Conservation (phyloP, 2,797 vertebrate genomes). For the Percopsis omiscomaycus region DNA sequence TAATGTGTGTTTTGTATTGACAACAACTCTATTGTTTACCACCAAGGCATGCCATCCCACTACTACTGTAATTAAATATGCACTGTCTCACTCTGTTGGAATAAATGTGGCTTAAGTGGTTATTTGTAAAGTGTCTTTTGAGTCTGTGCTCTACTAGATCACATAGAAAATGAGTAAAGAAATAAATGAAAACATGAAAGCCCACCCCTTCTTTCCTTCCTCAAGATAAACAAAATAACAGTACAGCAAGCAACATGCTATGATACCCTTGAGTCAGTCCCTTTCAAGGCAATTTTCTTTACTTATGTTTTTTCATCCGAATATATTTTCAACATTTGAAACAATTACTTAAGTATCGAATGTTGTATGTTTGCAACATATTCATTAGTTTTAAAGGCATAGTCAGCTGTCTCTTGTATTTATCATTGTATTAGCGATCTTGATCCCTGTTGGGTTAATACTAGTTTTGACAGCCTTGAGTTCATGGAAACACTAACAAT, state of each 20-base stretch:
- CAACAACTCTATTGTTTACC: conserved; percentile 36
- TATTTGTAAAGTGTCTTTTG: background rate
- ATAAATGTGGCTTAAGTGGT: conserved; percentile 64
- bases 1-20: conserved; percentile 39
- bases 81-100: conserved; percentile 75
- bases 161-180: background rate
- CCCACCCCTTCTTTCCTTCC: background rate
- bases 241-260: conserved; percentile 31
- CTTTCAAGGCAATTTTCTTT: background rate
- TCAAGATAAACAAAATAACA: conserved; percentile 22
- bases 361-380: background rate
- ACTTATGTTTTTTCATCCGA: too few species aligned
- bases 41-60: conserved; percentile 57
- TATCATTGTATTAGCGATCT: conserved; percentile 25
- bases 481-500: conserved; percentile 22
- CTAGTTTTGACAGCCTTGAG: conserved; percentile 69
- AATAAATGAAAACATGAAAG: conserved; percentile 10
- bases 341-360: background rate
- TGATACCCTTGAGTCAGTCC: conserved; percentile 50
- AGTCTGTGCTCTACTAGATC: too few species aligned
- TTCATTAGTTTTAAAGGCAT: conserved; percentile 12
- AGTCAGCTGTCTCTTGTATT: conserved; percentile 21
- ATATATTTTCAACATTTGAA: background rate
- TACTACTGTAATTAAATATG: conserved; percentile 75
- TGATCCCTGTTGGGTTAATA: conserved; percentile 18